A percentile compares a stretch with the other conserved stretches of the same genome.
phyloP scores from a whole-genome alignment of 2,888 invertebrate genomes.

The Scaptomyza polygonia region DNA sequence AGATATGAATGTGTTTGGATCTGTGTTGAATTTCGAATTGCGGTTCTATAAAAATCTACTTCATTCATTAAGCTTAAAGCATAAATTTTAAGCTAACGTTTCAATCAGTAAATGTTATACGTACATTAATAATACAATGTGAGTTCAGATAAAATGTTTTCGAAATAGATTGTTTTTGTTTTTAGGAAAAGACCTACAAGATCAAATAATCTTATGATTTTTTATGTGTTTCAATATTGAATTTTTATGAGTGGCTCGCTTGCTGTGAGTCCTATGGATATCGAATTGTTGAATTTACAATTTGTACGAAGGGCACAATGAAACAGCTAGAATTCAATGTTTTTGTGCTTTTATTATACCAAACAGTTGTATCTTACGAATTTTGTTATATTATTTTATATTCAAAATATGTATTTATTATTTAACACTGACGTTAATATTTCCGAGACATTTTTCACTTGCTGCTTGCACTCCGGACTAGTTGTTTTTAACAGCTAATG shows the following conservation, averaged over 20 bases:
- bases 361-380: too few relatives aligned
- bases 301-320: not conserved
- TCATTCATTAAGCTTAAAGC: not conserved
- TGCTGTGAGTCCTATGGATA: not conserved
- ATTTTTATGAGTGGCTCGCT: not conserved
- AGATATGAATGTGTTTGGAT: too few relatives aligned
- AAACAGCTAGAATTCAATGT: not conserved
- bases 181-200: too few relatives aligned
- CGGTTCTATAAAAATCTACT: not conserved
- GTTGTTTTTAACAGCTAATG: constrained; percentile 5
- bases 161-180: too few relatives aligned
- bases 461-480: not conserved
- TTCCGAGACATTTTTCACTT: not conserved
- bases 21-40: not conserved
- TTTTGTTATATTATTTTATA: not conserved
- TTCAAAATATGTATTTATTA: too few relatives aligned
- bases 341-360: not conserved
- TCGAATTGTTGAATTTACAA: too few relatives aligned
- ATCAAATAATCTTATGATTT: too few relatives aligned
- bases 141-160: too few relatives aligned
- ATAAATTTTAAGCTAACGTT: not conserved
- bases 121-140: too few relatives aligned
- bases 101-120: too few relatives aligned
- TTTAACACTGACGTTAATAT: not conserved
- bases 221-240: too few relatives aligned